Conservation (phyloP, 2,888 invertebrate species). For the Nephrotoma appendiculata region DNA sequence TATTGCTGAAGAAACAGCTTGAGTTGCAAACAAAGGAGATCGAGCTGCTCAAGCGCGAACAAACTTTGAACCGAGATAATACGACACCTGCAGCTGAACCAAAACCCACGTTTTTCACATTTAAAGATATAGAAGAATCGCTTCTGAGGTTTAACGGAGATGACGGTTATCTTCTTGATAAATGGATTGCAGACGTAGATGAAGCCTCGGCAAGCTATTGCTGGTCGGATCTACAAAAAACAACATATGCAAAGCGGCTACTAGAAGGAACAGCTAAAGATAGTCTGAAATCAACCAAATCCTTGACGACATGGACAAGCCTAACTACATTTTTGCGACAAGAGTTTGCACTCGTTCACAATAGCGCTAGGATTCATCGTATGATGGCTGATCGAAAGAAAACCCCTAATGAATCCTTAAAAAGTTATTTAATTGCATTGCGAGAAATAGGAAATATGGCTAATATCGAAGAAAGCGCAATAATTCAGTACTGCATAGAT, state of each 20-base stretch:
- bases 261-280: slow-evolving; percentile 6
- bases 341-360: slow-evolving; percentile 6
- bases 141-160: background rate
- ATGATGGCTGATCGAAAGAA: slow-evolving; percentile 4
- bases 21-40: background rate
- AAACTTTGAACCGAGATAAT: background rate
- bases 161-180: slow-evolving; percentile 1
- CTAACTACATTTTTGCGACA: background rate
- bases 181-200: slow-evolving; percentile 7
- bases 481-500: slow-evolving; percentile 20
- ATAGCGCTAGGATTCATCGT: slow-evolving; percentile 6
- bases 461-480: background rate
- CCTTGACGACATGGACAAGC: slow-evolving; percentile 5
- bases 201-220: background rate
- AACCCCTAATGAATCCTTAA: background rate
- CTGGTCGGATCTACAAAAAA: slow-evolving; percentile 8
- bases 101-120: background rate
- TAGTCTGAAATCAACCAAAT: slow-evolving; percentile 5
- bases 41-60: background rate
- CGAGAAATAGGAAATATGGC: slow-evolving; percentile 13
- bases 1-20: background rate
- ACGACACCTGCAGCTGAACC: background rate
- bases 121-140: slow-evolving; percentile 6
- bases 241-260: slow-evolving; percentile 5
- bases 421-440: slow-evolving; percentile 7